A percentile compares a stretch with the other conserved stretches of the same genome.
These are phyloP conservation scores for Lordiphosa stackelbergi DNA, from an alignment of 1,140 invertebrate genomes.

Conservation along the genomic window DNA sequence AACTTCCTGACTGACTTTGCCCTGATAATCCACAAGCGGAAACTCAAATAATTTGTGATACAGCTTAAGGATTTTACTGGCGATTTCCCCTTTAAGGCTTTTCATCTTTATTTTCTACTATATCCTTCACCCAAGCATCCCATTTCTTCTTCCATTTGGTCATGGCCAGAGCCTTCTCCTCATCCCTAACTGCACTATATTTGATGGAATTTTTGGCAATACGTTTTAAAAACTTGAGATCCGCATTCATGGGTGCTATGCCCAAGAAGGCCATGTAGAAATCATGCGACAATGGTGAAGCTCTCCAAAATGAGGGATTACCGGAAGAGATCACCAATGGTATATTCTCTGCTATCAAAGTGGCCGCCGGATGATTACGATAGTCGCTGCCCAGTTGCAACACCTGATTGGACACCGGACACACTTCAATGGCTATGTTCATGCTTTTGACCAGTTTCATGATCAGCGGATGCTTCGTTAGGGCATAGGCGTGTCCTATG, in stretches of 20 bases:
- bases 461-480: slow-evolving; percentile 86
- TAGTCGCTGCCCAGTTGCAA: slow-evolving; percentile 85
- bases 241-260: slow-evolving; percentile 84
- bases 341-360: slow-evolving; percentile 81
- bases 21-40: slow-evolving; percentile 56
- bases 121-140: slow-evolving; percentile 44
- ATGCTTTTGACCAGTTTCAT: slow-evolving; percentile 80
- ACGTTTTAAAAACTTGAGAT: slow-evolving; percentile 86
- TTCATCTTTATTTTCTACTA: slow-evolving; percentile 17
- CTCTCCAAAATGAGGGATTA: slow-evolving; percentile 87
- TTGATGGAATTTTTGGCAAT: slow-evolving; percentile 86
- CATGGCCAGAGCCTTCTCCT: slow-evolving; percentile 39
- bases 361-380: slow-evolving; percentile 86
- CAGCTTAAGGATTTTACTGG: slow-evolving; percentile 37
- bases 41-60: slow-evolving; percentile 58
- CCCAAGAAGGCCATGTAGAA: slow-evolving; percentile 89
- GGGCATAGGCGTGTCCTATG: slow-evolving; percentile 83
- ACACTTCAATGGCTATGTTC: slow-evolving; percentile 87
- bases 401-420: slow-evolving; percentile 88
- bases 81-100: slow-evolving; percentile 19
- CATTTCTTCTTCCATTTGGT: slow-evolving; percentile 59
- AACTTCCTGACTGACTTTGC: slow-evolving; percentile 13
- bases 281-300: slow-evolving; percentile 86
- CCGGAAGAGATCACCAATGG: slow-evolving; percentile 82
- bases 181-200: slow-evolving; percentile 78